Evolutionary conservation across 2,888 invertebrate genomes (phyloP), one percentile per base, ranked within the genome.

Genomic region (Yponomeuta sedellus): DNA sequence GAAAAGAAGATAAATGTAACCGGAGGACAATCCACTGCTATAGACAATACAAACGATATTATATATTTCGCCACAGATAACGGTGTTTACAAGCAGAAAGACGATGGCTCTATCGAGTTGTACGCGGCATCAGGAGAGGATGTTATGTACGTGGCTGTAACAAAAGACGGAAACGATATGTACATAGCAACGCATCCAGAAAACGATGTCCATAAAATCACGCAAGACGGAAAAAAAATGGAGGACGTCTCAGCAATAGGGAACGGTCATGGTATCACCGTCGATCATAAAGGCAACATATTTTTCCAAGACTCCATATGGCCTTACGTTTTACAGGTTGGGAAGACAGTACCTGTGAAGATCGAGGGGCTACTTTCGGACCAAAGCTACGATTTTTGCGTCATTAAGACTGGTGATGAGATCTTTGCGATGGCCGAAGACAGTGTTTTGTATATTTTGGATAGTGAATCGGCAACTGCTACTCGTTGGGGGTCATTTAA

Each of bases 131-230:
- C 82, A 39, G 87, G 87, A 2, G 88, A 89, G 77, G 90, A 91
- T 67, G 86, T 91, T 0, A 90, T 90, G 90, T 91, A 90, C 67
- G 73, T 85, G 10, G 83, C 89, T 0, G 80, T 86, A 0, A 80
- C 77, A 0, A 81, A 74, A 34, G 86, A 89, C 67, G 90, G 89
- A 0, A 68, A 67, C 0, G 71, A 75, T 0, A 84, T 90, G 82
- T 91, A 84, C 12, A 83, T 88, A 67, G 89, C 90, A 0, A 91
- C 91, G 0, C 91, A 88, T 88, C 91, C 91, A 0, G 88, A 90
- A 58, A 89, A 91, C 68, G 73, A 88, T 12, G 91, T 91, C 0
- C 84, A 84, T 19, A 86, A 79, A 66, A 82, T 91, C 1, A 82
- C 82, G 0, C 84, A 82, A 39, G 80, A 84, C 0, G 88, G 89